These are phyloP conservation scores for Formicarius rufipectus DNA, from an alignment of 2,113 vertebrate species.

Conservation along the genomic window DNA sequence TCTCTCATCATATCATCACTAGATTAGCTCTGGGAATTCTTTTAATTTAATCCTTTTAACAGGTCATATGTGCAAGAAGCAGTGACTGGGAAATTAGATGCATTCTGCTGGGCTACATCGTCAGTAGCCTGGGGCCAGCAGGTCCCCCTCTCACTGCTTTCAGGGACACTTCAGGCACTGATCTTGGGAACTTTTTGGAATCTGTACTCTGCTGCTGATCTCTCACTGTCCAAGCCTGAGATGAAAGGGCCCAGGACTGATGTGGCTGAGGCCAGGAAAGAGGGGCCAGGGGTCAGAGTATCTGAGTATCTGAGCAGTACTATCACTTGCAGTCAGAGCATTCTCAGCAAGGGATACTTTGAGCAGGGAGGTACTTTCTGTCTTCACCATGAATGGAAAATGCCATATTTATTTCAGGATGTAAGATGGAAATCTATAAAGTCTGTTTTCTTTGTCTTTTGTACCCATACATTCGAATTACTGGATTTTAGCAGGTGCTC, in stretches of 20 bases:
- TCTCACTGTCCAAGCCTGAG: accelerated
- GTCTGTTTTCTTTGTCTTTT: not conserved
- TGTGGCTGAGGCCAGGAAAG: not conserved
- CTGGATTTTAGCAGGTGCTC: not conserved
- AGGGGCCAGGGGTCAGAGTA: not conserved
- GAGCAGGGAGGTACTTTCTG: not conserved
- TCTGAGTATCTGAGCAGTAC: not conserved
- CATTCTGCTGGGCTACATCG: not conserved
- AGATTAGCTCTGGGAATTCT: slow-evolving; percentile 53
- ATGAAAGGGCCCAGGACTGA: not conserved
- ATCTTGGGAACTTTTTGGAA: not conserved
- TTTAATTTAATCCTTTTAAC: slow-evolving; percentile 62
- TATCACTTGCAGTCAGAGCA: accelerated
- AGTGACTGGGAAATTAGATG: not conserved
- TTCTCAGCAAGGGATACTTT: not conserved
- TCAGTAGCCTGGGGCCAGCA: not conserved
- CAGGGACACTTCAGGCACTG: not conserved
- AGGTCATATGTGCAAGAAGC: slow-evolving; percentile 11
- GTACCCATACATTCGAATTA: not conserved
- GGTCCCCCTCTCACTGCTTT: not conserved
- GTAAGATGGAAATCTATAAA: not conserved
- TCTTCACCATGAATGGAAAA: not conserved
- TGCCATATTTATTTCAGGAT: not conserved
- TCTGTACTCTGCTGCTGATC: accelerated
- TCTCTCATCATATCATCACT: slow-evolving; percentile 59